These are phyloP conservation scores for Sisyra nigra DNA, from an alignment of 2,888 invertebrate species.

Conservation along the genomic window DNA sequence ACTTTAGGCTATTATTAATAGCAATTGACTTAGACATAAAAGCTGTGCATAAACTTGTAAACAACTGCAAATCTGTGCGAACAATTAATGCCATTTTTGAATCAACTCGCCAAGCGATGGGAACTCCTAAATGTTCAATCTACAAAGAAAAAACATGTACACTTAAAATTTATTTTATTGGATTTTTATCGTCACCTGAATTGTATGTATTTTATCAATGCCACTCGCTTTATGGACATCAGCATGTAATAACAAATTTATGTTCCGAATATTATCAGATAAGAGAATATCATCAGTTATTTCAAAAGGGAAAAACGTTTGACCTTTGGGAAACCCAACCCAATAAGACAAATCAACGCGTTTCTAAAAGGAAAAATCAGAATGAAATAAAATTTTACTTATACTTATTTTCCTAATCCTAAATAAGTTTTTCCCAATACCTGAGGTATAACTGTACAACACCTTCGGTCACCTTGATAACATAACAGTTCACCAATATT, in stretches of 20 bases:
- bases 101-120: slow-evolving; percentile 64
- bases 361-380: slow-evolving; percentile 22
- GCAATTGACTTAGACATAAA: slow-evolving; percentile 55
- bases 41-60: slow-evolving; percentile 53
- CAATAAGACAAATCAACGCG: slow-evolving; percentile 27
- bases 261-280: slow-evolving; percentile 14
- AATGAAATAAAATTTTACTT: background rate
- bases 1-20: slow-evolving; percentile 60
- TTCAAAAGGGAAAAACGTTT: slow-evolving; percentile 25
- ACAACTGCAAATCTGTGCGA: slow-evolving; percentile 59
- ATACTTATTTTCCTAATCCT: background rate
- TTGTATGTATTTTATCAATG: slow-evolving; percentile 6
- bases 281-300: slow-evolving; percentile 14
- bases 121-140: slow-evolving; percentile 65
- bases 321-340: slow-evolving; percentile 24
- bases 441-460: slow-evolving; percentile 38
- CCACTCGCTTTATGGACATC: slow-evolving; percentile 16
- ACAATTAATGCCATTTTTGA: slow-evolving; percentile 58
- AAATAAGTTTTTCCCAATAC: slow-evolving; percentile 20
- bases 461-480: slow-evolving; percentile 32
- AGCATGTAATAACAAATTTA: slow-evolving; percentile 24
- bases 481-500: slow-evolving; percentile 46
- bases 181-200: too few species aligned
- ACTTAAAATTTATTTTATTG: too few species aligned
- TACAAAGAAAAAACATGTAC: slow-evolving; percentile 22